phyloP scores from a whole-genome alignment of 1,140 invertebrate species.

The Calliphora vicina region DNA sequence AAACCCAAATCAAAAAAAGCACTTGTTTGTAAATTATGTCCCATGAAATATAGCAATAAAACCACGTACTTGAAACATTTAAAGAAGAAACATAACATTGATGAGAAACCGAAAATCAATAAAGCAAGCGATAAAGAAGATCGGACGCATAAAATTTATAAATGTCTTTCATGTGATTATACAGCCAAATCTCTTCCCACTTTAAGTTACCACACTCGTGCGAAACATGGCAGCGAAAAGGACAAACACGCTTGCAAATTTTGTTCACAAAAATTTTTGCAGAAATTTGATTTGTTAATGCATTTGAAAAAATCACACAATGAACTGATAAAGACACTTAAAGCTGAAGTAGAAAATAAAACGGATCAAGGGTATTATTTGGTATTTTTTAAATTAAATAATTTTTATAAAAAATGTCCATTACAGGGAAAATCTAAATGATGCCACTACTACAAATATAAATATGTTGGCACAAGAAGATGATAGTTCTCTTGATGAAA shows the following conservation, averaged over 20 bases:
- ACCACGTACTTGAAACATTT: background rate
- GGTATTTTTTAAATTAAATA: background rate
- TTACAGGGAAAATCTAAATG: background rate
- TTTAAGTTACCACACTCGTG: background rate
- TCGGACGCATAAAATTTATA: background rate
- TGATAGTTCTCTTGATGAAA: background rate
- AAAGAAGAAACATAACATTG: background rate
- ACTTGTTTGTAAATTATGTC: background rate
- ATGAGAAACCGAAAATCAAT: background rate
- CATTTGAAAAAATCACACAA: conserved; percentile 15
- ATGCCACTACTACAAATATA: too few relatives aligned
- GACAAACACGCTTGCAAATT: background rate
- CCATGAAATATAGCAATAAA: background rate
- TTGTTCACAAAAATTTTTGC: background rate
- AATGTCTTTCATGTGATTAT: background rate
- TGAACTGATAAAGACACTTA: background rate
- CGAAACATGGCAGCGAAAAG: background rate
- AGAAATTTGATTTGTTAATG: background rate
- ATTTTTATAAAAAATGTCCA: background rate
- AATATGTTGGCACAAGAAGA: background rate
- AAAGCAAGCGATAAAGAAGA: background rate
- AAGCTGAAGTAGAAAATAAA: background rate
- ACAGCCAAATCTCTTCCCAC: background rate
- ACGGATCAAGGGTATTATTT: background rate
- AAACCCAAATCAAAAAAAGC: background rate